These are phyloP conservation scores for Vanacampus margaritifer DNA, from an alignment of 2,113 vertebrate species.

Conservation along the genomic window DNA sequence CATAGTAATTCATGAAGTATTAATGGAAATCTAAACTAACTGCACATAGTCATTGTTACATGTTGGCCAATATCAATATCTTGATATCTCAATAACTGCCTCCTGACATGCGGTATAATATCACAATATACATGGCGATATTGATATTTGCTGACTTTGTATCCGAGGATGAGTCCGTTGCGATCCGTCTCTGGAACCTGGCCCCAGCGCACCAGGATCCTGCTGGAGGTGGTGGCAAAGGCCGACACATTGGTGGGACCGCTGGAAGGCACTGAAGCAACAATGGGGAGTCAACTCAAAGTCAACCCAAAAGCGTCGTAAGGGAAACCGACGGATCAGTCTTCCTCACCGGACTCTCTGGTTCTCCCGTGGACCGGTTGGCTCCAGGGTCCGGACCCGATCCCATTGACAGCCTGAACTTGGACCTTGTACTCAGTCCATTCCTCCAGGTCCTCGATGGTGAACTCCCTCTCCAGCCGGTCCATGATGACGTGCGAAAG, in stretches of 20 bases:
- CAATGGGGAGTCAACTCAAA: background rate
- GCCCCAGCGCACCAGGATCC: slow-evolving; percentile 86
- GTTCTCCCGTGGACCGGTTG: slow-evolving; percentile 80
- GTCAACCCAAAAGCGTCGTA: background rate
- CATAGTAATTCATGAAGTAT: no score
- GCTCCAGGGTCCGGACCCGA: slow-evolving; percentile 91
- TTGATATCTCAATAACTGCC: no score
- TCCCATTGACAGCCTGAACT: slow-evolving; percentile 91
- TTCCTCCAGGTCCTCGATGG: slow-evolving; percentile 95
- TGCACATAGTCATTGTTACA: no score
- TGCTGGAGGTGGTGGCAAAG: slow-evolving; percentile 90
- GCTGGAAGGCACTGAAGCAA: slow-evolving; percentile 82
- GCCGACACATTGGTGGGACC: slow-evolving; percentile 89
- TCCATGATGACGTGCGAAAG: slow-evolving; percentile 81
- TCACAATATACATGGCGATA: no score
- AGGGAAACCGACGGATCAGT: background rate
- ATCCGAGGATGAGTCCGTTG: slow-evolving; percentile 90
- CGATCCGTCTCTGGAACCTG: slow-evolving; percentile 83
- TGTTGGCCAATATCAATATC: no score
- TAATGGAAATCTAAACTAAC: no score
- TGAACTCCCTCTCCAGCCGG: slow-evolving; percentile 88
- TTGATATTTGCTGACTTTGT: slow-evolving; percentile 79
- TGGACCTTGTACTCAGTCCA: slow-evolving; percentile 92
- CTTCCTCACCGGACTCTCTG: slow-evolving; percentile 73
- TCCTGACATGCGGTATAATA: no score